Evolutionary conservation across 2,797 vertebrate genomes (phyloP).

Genomic region (Cryptoprocta ferox): DNA sequence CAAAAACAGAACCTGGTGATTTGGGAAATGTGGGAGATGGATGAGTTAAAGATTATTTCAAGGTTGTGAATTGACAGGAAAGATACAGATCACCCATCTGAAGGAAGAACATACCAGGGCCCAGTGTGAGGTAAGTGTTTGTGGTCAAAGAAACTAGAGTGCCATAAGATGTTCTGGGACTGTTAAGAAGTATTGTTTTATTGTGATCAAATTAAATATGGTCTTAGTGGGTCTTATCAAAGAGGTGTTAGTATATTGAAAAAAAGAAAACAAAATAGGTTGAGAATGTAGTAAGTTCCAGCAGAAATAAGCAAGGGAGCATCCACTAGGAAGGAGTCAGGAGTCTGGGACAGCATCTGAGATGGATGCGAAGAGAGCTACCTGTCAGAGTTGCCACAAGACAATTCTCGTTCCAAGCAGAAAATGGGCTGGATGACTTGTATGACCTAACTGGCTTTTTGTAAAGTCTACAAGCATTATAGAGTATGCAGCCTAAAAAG

Average conservation of each 20-base stretch:
- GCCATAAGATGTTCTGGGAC: neutral
- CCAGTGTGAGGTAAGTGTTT: neutral
- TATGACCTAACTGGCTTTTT: neutral
- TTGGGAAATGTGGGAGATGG: neutral
- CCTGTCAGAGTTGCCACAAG: neutral
- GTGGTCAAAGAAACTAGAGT: neutral
- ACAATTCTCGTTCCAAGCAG: neutral
- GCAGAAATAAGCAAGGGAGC: neutral
- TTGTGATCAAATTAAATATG: neutral
- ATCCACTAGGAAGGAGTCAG: neutral
- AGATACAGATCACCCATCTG: neutral
- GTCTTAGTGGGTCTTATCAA: neutral
- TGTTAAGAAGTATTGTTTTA: neutral
- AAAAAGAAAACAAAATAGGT: neutral
- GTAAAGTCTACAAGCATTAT: neutral
- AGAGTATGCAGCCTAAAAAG: neutral
- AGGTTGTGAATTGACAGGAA: neutral
- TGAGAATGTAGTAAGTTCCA: neutral
- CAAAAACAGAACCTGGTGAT: neutral
- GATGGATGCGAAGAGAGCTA: neutral
- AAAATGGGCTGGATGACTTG: neutral
- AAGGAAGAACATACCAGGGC: neutral
- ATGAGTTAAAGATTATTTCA: neutral
- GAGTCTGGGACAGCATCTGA: neutral
- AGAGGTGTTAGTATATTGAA: neutral